Base-by-base conservation (phyloP, 1,140 invertebrate species). In the Diabrotica undecimpunctata region DNA sequence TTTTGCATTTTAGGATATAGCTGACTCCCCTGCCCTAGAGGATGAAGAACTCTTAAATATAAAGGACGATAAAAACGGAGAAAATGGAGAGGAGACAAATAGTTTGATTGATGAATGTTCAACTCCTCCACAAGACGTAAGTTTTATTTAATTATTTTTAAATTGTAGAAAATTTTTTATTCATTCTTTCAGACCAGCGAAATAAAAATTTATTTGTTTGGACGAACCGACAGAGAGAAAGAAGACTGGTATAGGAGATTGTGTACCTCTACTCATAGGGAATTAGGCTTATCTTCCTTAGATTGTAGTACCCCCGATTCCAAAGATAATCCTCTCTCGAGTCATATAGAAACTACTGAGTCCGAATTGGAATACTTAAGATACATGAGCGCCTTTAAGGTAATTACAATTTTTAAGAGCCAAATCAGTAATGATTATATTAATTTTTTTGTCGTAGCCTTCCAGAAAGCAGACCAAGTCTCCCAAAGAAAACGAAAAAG, bases 141-240 rank as follows among this genome's bases (percentile, higher is more conserved):
- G 55, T 37, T 6, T n/a, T 57, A 35, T 35, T 57, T 36, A 38
- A 62, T 25, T 25, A 25, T 25, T 25, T 25, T 25, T 25, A 25
- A 25, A 25, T 25, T 25, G 25, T 25, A 25, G 25, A 1, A 1
- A 25, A 25, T 25, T 25, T 25, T 25, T 25, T n/a, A n/a, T n/a
- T 25, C 25, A 1, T 2, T 25, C 25, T 25, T 61, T n/a, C 39
- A 75, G 70, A 69, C 69, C 10, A 71, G 53, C 66, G 53, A 35
- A 70, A 77, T 70, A 13, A 80, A 79, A 78, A 75, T 83, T 12
- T 88, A 87, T 74, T 77, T 96, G 58, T 96, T 96, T 80, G 87
- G 91, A 5, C 82, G 94, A 66, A 88, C 90, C 58, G 88, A 91
- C 72, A 80, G 92, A 55, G 92, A 96, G 71, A 96, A 96, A 78